A percentile compares a stretch with the other conserved stretches of the same genome.
Conservation (phyloP, 2,113 vertebrate genomes). For the Alligator sinensis region DNA sequence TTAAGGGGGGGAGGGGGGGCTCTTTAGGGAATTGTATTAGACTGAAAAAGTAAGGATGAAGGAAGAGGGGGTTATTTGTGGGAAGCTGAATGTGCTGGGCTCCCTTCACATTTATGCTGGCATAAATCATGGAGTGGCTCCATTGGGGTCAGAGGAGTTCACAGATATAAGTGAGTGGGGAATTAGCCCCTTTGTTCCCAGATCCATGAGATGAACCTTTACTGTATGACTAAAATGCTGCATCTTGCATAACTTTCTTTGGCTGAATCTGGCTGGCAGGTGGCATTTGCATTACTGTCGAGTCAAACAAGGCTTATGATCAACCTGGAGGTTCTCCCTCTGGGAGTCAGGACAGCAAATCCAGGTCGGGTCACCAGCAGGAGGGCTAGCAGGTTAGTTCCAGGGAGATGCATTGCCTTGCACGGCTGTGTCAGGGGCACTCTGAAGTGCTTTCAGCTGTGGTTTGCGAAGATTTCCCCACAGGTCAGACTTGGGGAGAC, state of each 20-base stretch:
- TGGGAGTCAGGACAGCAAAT: neutral
- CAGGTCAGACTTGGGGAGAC: constrained; percentile 52
- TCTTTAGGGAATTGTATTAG: constrained; percentile 5
- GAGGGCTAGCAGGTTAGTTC: neutral
- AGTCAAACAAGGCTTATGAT: neutral
- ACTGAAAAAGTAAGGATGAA: neutral
- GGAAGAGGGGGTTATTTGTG: neutral
- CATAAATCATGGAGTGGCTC: neutral
- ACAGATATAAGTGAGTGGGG: neutral
- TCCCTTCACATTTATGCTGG: neutral
- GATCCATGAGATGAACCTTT: neutral
- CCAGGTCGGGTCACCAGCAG: fast-evolving
- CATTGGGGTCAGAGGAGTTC: neutral
- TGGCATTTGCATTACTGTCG: fast-evolving
- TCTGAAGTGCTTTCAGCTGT: neutral
- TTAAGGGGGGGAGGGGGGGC: neutral
- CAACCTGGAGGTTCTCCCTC: neutral
- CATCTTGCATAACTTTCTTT: neutral
- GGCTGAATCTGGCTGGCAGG: neutral
- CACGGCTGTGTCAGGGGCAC: neutral
- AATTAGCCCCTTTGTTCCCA: neutral
- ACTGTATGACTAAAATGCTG: neutral
- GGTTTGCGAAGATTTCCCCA: constrained; percentile 48
- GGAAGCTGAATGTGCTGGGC: neutral
- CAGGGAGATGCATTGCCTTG: neutral